A percentile compares a stretch with the other conserved stretches of the same genome.
Conservation (phyloP, 1,140 invertebrate genomes). For the Coenobita brevimanus region DNA sequence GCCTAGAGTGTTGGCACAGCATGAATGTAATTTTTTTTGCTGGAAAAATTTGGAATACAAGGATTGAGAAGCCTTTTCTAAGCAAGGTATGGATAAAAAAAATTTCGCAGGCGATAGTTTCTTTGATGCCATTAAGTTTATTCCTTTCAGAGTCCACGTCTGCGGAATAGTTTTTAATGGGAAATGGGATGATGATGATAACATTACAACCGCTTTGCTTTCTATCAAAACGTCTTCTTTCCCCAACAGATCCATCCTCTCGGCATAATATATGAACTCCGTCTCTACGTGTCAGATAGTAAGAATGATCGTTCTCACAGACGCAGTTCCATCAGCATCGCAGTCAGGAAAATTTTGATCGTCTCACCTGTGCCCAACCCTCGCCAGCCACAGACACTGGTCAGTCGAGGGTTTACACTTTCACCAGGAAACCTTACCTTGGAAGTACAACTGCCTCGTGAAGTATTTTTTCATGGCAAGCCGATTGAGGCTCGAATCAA, state of each 20-base stretch:
- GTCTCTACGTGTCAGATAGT: constrained; percentile 86
- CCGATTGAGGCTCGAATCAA: constrained; percentile 87
- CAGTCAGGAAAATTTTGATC: constrained; percentile 79
- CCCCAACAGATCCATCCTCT: constrained; percentile 85
- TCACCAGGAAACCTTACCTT: constrained; percentile 85
- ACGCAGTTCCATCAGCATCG: constrained; percentile 81
- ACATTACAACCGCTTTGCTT: no score
- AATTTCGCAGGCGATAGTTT: no score
- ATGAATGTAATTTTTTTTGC: no score
- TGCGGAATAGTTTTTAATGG: no score
- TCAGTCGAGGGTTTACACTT: constrained; percentile 93
- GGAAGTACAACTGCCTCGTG: constrained; percentile 97
- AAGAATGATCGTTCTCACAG: constrained; percentile 91
- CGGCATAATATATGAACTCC: constrained; percentile 91
- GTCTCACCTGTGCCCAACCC: constrained; percentile 81
- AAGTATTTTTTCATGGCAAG: constrained; percentile 96
- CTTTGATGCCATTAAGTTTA: no score
- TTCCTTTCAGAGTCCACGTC: no score
- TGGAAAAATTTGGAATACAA: no score
- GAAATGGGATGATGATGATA: no score
- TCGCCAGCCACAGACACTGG: constrained; percentile 88
- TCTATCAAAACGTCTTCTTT: no score
- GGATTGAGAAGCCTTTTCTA: no score
- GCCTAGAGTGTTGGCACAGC: no score
- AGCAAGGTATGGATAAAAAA: no score